These are phyloP conservation scores for Athene noctua DNA, from an alignment of 2,113 vertebrate genomes.

Conservation along the genomic window DNA sequence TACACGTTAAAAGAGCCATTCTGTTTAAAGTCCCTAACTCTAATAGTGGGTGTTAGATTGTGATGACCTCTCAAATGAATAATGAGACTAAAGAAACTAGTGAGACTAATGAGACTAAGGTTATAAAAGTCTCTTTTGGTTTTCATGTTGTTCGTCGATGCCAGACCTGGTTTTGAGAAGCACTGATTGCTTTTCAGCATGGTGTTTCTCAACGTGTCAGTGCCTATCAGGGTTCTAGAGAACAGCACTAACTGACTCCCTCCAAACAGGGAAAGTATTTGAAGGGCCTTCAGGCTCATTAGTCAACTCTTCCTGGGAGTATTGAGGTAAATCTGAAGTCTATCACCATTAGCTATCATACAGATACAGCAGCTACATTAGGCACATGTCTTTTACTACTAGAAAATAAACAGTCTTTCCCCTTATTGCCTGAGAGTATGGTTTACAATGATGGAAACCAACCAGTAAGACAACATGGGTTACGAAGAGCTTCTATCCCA, in stretches of 20 bases:
- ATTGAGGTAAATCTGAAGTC: not conserved
- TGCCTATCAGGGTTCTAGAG: not conserved
- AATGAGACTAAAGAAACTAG: not conserved
- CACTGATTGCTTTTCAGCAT: not conserved
- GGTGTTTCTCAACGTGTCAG: not conserved
- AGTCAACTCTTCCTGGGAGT: not conserved
- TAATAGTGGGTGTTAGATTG: not conserved
- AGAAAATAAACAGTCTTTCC: not conserved
- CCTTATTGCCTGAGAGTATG: not conserved
- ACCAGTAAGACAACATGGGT: not conserved
- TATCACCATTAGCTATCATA: not conserved
- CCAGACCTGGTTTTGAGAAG: not conserved
- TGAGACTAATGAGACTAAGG: not conserved
- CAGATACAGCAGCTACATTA: not conserved
- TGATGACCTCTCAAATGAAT: not conserved
- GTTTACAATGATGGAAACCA: not conserved
- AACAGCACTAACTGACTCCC: not conserved
- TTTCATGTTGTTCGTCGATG: not conserved
- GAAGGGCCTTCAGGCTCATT: not conserved
- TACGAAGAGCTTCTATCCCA: not conserved
- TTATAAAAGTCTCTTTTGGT: not conserved
- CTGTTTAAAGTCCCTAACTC: not conserved
- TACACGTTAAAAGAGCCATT: not conserved
- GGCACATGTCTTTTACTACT: not conserved
- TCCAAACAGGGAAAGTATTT: not conserved